These are phyloP conservation scores for Cyphomyrus discorhynchus DNA, from an alignment of 2,113 vertebrate genomes.

Conservation along the genomic window DNA sequence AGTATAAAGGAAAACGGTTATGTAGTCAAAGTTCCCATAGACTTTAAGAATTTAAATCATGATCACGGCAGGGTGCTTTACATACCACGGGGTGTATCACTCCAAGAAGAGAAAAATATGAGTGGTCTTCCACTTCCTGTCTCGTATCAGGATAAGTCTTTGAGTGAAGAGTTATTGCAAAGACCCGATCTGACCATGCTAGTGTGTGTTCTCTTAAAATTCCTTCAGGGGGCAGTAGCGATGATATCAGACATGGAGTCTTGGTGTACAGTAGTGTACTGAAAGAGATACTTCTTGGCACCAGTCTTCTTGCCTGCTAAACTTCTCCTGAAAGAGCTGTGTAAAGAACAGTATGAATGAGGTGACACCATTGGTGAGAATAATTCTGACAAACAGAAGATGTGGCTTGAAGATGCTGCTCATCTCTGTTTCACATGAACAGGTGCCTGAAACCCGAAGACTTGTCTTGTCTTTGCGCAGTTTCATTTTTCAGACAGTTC, in stretches of 20 bases:
- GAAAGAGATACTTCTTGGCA: too few relatives aligned
- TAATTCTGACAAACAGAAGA: background rate
- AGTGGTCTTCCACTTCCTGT: background rate
- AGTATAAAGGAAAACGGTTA: background rate
- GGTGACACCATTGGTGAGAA: background rate
- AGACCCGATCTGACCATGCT: background rate
- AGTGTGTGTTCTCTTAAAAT: background rate
- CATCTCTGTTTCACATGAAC: background rate
- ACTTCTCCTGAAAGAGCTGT: background rate
- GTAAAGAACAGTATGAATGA: background rate
- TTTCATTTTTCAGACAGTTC: background rate
- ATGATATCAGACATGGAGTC: too few relatives aligned
- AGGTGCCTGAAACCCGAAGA: background rate
- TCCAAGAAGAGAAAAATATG: background rate
- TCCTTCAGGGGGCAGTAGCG: background rate
- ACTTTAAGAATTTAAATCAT: background rate
- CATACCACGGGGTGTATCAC: background rate
- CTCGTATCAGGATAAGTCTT: background rate
- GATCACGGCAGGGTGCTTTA: background rate
- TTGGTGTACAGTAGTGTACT: background rate
- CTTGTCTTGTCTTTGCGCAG: background rate
- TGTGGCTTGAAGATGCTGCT: background rate
- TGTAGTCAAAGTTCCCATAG: background rate
- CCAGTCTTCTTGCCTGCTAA: background rate
- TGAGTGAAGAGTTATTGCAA: background rate